Base-by-base conservation (phyloP, 2,797 vertebrate species). In the Halcyon chelicuti region DNA sequence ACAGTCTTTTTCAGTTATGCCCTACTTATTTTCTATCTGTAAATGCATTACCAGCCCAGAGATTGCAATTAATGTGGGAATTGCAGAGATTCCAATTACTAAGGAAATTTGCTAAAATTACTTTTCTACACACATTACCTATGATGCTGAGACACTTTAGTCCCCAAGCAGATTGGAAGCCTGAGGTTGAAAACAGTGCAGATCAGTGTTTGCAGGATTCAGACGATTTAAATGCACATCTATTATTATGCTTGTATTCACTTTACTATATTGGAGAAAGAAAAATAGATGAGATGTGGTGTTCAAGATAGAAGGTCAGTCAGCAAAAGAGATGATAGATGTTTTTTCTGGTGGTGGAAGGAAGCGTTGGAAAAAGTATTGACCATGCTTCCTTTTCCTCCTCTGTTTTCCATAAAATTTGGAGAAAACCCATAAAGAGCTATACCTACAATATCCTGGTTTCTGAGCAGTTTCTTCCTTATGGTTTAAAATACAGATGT, bases 11-110 rank as follows among this genome's bases (percentile, higher is more conserved):
- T 44, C 4, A 0, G 47, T 82, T 93, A 84, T 90, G 80, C 28
- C 86, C 88, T 91, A 91, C 76, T 94, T 94, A 88, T 67, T 93
- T 95, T 84, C 71, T 73, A 28, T 94, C 74, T 77, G 22, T 67
- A 89, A 95, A 87, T 79, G 28, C 25, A 49, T 91, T 83, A 79
- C 47, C 44, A 89, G 63, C 60, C 61, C 0, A 1, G 35, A 90
- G 47, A 95, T 90, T 52, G 37, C 74, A 79, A 57, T 82, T 90
- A 62, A 47, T 66, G 51, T 44, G 62, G 70, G 86, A 90, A 78
- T 4, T 63, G 51, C 0, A 0, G 18, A 70, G 55, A 82, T 81
- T 28, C 84, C 7, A 3, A 46, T 90, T 87, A 40, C 44, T 68
- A 65, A 31, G 49, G 40, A 70, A 93, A 80, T 21, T 74, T 73